Percentiles rank a stretch among this genome's conserved stretches.
phyloP scores from a whole-genome alignment of 2,797 vertebrate species.

The Eulemur albifrons region DNA sequence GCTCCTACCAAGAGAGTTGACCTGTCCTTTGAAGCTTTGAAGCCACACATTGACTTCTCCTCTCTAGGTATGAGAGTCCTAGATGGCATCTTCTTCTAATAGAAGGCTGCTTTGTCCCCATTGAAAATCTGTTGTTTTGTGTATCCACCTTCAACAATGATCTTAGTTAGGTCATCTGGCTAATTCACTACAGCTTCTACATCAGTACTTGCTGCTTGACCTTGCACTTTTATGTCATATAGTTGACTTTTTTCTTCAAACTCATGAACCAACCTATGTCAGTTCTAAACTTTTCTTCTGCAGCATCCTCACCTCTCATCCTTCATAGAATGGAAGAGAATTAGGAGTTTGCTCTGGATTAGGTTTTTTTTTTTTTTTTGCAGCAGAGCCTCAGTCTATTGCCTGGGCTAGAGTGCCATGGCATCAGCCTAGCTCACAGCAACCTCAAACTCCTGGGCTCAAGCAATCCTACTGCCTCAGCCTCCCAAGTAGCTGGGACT shows the following conservation, averaged over 20 bases:
- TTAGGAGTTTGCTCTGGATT: background rate
- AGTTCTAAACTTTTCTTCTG: background rate
- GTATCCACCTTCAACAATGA: background rate
- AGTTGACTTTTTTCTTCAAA: background rate
- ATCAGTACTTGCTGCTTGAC: background rate
- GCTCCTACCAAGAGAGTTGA: background rate
- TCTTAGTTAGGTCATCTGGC: background rate
- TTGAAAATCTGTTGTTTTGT: background rate
- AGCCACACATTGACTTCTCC: background rate
- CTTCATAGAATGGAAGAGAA: background rate
- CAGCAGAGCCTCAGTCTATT: no score
- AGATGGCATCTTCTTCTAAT: background rate
- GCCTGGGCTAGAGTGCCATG: no score
- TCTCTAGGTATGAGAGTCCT: background rate
- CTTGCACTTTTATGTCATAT: background rate
- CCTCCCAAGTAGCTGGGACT: no score
- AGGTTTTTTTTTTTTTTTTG: background rate
- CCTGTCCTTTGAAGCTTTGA: background rate
- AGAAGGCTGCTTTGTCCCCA: background rate
- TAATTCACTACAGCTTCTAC: background rate
- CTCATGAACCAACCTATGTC: background rate
- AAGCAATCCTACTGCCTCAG: no score
- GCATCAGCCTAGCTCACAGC: no score
- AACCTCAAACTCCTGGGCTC: no score
- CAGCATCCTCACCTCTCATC: background rate